These are phyloP conservation scores for Eilema caniola DNA, from an alignment of 2,888 invertebrate species.

Conservation along the genomic window DNA sequence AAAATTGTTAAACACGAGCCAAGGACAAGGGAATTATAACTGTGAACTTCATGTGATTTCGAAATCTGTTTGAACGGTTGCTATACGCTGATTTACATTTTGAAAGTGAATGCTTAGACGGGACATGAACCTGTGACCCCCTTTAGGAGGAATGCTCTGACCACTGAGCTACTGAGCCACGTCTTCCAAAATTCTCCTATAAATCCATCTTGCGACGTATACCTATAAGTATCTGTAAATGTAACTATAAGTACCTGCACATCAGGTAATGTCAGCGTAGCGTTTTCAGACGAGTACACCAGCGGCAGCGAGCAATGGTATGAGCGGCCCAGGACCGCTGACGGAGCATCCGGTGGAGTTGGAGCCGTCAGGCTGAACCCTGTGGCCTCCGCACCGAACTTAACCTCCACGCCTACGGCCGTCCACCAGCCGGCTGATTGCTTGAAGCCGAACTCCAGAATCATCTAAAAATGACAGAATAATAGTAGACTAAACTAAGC, in stretches of 20 bases:
- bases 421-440: conserved; percentile 84
- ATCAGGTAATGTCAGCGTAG: conserved; percentile 80
- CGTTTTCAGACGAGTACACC: conserved; percentile 81
- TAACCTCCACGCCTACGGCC: conserved; percentile 86
- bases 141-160: too few relatives aligned
- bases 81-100: too few relatives aligned
- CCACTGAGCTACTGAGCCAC: too few relatives aligned
- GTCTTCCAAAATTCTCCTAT: too few relatives aligned
- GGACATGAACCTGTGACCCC: too few relatives aligned
- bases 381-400: conserved; percentile 75
- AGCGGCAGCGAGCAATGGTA: conserved; percentile 85
- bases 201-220: too few relatives aligned
- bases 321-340: conserved; percentile 86
- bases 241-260: conserved; percentile 83
- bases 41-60: too few relatives aligned
- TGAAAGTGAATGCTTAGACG: too few relatives aligned
- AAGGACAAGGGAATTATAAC: too few relatives aligned
- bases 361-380: conserved; percentile 75
- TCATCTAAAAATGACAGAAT: conserved; percentile 68
- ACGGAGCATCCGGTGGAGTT: conserved; percentile 74
- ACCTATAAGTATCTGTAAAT: too few relatives aligned
- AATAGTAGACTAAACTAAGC: not conserved
- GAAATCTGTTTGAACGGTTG: not conserved
- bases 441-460: conserved; percentile 86
- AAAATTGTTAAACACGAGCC: too few relatives aligned